A percentile compares a stretch with the other conserved stretches of the same genome.
Evolutionary conservation across 53 echinoderm and acorn worm genomes (phyloP).

Genomic region (Holothuria leucospilota): DNA sequence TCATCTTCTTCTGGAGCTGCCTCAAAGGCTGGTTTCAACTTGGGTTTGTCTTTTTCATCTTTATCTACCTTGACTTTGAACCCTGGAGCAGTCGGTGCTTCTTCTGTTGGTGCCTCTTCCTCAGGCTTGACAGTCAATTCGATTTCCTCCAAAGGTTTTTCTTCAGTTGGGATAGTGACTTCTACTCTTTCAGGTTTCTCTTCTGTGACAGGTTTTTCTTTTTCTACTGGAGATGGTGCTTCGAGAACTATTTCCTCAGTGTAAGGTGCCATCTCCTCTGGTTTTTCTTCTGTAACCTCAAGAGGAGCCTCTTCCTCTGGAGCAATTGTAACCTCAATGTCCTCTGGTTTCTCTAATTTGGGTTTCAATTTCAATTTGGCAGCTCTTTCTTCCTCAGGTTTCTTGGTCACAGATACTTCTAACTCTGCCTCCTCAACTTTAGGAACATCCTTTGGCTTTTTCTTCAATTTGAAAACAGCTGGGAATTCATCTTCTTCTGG

Average conservation of each 20-base stretch:
- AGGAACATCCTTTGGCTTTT: constrained; percentile 22
- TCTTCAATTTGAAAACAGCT: constrained; percentile 35
- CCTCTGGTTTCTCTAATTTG: constrained; percentile 36
- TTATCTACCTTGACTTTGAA: constrained; percentile 22
- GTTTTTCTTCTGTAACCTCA: constrained; percentile 11
- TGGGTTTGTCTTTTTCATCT: constrained; percentile 20
- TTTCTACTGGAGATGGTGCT: too few relatives aligned
- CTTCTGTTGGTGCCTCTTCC: constrained; percentile 58
- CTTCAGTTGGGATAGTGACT: constrained; percentile 36
- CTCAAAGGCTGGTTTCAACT: constrained; percentile 16
- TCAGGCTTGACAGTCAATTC: constrained; percentile 45
- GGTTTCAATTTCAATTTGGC: constrained; percentile 45
- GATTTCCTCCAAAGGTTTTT: constrained; percentile 47
- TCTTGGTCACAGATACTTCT: constrained; percentile 22
- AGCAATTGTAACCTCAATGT: constrained; percentile 43
- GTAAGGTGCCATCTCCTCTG: constrained; percentile 67
- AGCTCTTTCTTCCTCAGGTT: constrained; percentile 38
- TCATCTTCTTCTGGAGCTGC: constrained; percentile 39
- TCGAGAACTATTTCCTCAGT: constrained; percentile 22
- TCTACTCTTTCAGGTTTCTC: constrained; percentile 4
- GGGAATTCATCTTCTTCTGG: constrained; percentile 27
- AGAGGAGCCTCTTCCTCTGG: constrained; percentile 54
- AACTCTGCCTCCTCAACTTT: constrained; percentile 1
- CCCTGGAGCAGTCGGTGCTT: too few relatives aligned
- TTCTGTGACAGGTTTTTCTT: constrained; percentile 38